Conservation (phyloP, 2,888 invertebrate genomes). For the Gari tellinella region DNA sequence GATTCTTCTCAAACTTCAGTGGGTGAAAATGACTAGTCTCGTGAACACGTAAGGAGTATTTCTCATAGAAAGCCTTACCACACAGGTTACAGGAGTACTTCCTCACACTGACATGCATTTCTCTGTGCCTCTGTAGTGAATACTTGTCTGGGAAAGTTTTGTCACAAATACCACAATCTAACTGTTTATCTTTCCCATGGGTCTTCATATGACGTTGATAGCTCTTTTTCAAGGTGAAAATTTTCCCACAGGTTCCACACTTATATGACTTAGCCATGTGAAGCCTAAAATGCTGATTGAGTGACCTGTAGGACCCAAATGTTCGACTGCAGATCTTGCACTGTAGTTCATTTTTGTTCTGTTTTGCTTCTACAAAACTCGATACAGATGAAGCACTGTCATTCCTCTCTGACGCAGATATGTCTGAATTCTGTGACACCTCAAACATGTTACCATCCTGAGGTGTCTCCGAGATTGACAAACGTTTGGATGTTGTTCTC, state of each 20-base stretch:
- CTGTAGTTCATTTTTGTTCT: constrained; percentile 30
- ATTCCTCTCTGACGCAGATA: constrained; percentile 46
- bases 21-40: constrained; percentile 57
- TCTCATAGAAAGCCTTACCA: constrained; percentile 60
- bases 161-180: constrained; percentile 60
- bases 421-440: constrained; percentile 41
- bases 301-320: constrained; percentile 51
- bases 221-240: constrained; percentile 57
- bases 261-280: constrained; percentile 62
- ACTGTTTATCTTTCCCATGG: constrained; percentile 49
- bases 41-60: constrained; percentile 57
- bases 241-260: constrained; percentile 57
- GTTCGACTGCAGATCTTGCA: constrained; percentile 50
- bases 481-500: constrained; percentile 34
- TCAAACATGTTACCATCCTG: constrained; percentile 27
- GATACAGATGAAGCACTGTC: constrained; percentile 50
- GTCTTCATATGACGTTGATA: constrained; percentile 50
- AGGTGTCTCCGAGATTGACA: constrained; percentile 35
- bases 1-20: constrained; percentile 42
- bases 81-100: constrained; percentile 56
- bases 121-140: constrained; percentile 56
- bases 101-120: constrained; percentile 49
- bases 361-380: constrained; percentile 44
- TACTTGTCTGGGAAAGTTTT: constrained; percentile 47
- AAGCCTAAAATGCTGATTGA: constrained; percentile 42